Evolutionary conservation across 2,888 invertebrate genomes (phyloP), one percentile per base, ranked within the genome.

Genomic region (Halictus quadricinctus): DNA sequence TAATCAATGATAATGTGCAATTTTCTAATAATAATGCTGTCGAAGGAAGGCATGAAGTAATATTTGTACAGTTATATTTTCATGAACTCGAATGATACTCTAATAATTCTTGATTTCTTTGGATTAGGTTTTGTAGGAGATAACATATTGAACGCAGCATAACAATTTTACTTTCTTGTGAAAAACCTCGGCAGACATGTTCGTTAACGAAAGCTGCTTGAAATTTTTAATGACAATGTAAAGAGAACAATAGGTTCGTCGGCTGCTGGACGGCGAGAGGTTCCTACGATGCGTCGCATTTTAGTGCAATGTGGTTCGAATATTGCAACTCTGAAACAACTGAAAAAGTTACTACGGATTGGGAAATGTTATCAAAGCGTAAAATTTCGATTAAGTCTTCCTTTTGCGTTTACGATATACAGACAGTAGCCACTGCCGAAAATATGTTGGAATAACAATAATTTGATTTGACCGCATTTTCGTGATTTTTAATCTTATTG

Each of bases 241-340:
- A 64, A 41, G 25, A 75, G 46, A 79, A 43, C 21, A 60, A 78
- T 81, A 84, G 78, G 80, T 82, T 83, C 75, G 73, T 86, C 79
- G 76, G 86, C 89, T 90, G 90, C 89, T 88, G 90, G 89, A 83
- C 89, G 72, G 89, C 80, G 80, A 81, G 81, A 78, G 75, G 72
- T 84, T 84, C 85, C 81, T 81, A 81, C 58, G 64, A 48, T 25
- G 48, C 4, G 41, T 80, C 50, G 64, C 12, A 72, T 80, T 79
- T 83, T 74, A 83, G 48, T 69, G 66, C 64, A 58, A 74, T 78
- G 79, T 81, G 60, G 36, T n/a, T 25, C 50, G 36, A 66, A 76
- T 36, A 12, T 72, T 70, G 48, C 79, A 60, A n/a, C 29, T 60
- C 29, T 69, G 54, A 76, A 43, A 58, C 48, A 66, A 70, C 7